phyloP scores from a whole-genome alignment of 2,113 vertebrate genomes.

The Aegithalos caudatus region DNA sequence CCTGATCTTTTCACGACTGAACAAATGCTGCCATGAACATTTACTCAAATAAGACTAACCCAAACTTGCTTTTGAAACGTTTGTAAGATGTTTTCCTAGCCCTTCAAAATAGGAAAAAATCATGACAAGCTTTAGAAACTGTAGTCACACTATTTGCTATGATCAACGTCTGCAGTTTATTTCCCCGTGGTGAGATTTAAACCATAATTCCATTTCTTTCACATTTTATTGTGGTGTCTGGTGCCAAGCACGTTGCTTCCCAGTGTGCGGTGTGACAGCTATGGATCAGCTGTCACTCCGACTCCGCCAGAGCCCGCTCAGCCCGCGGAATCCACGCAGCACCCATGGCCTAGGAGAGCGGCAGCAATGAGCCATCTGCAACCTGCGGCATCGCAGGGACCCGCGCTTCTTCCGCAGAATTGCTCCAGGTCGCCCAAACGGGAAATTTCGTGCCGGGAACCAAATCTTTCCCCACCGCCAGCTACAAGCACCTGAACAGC shows the following conservation, averaged over 20 bases:
- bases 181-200: not conserved
- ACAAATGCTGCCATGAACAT: not conserved
- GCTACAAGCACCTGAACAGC: not conserved
- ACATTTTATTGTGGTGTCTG: accelerated
- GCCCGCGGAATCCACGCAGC: not conserved
- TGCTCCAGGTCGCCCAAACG: not conserved
- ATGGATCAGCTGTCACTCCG: not conserved
- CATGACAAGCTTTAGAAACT: not conserved
- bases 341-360: not conserved
- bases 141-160: not conserved
- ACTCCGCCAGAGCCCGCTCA: not conserved
- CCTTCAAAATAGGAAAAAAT: not conserved
- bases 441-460: not conserved
- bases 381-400: not conserved
- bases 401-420: accelerated
- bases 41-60: not conserved
- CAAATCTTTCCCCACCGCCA: not conserved
- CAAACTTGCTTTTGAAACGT: not conserved
- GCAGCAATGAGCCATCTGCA: not conserved
- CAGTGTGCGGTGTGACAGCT: not conserved
- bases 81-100: not conserved
- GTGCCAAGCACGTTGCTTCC: not conserved
- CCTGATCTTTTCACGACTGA: not conserved
- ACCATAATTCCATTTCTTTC: not conserved
- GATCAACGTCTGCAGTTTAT: not conserved